Percentiles rank a stretch among this genome's conserved stretches.
Evolutionary conservation across 2,113 vertebrate genomes (phyloP).

Genomic region (Crocuta crocuta): DNA sequence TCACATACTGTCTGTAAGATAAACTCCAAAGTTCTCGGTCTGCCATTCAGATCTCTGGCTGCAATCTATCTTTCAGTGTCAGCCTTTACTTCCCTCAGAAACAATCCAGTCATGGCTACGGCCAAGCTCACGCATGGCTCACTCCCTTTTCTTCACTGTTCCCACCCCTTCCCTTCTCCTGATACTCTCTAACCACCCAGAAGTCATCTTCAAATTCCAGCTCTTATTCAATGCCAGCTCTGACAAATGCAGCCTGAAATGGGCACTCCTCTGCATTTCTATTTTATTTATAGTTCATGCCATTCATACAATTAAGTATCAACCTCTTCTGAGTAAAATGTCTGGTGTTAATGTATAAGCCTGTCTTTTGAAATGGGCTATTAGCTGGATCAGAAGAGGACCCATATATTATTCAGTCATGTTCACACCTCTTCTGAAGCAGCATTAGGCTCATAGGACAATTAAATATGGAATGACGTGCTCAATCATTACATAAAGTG

Average conservation of each 20-base stretch:
- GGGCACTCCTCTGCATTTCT: background rate
- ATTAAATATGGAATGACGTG: slow-evolving; percentile 6
- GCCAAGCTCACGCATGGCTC: background rate
- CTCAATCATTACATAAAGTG: background rate
- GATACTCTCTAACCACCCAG: background rate
- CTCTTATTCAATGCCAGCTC: background rate
- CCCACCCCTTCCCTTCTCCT: background rate
- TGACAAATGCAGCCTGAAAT: slow-evolving; percentile 5
- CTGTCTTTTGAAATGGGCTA: slow-evolving; percentile 5
- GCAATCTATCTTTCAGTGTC: background rate
- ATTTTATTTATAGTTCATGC: background rate
- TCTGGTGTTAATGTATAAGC: background rate
- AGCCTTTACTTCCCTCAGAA: background rate
- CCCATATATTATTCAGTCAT: background rate
- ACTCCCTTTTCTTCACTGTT: background rate
- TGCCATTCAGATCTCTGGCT: background rate
- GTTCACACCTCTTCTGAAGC: slow-evolving; percentile 35
- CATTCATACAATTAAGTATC: slow-evolving; percentile 7
- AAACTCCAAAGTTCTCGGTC: background rate
- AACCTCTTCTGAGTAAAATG: background rate
- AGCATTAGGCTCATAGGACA: background rate
- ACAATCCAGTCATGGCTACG: background rate
- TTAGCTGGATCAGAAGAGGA: background rate
- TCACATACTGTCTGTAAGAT: background rate
- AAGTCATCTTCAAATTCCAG: background rate